A percentile compares a stretch with the other conserved stretches of the same genome.
Evolutionary conservation across 2,113 vertebrate species (phyloP).

Genomic region (Nesoenas mayeri): DNA sequence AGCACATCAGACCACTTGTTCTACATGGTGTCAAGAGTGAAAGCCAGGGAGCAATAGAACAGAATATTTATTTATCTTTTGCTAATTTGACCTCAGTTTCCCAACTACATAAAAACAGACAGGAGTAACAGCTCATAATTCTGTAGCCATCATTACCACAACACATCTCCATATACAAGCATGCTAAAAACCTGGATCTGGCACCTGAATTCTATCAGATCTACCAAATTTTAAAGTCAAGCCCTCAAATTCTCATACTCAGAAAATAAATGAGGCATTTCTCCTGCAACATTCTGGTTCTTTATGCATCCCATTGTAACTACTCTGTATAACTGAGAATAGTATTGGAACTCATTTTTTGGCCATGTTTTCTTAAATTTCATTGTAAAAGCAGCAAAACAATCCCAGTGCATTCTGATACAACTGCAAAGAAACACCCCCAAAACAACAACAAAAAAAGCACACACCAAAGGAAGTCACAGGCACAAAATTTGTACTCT

Average conservation of each 20-base stretch:
- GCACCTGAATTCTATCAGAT: not conserved
- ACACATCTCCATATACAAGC: not conserved
- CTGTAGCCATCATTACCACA: not conserved
- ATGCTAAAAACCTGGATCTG: not conserved
- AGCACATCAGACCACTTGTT: not conserved
- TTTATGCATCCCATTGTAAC: not conserved
- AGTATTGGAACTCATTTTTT: fast-evolving
- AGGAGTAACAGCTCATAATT: not conserved
- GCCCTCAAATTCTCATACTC: not conserved
- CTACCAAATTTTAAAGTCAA: not conserved
- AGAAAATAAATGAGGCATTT: not conserved
- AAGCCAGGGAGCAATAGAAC: not conserved
- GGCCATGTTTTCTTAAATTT: not conserved
- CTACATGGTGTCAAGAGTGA: not conserved
- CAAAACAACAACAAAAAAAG: not conserved
- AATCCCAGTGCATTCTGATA: not conserved
- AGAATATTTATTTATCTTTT: not conserved
- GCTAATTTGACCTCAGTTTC: constrained; percentile 29
- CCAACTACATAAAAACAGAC: not conserved
- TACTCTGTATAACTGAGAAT: not conserved
- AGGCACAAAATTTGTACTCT: not conserved
- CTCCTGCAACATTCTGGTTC: not conserved
- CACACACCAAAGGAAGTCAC: not conserved
- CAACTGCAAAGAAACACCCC: not conserved
- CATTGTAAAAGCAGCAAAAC: not conserved